Conservation (phyloP, 2,113 vertebrate genomes). For the Coptodon bakossiorum region DNA sequence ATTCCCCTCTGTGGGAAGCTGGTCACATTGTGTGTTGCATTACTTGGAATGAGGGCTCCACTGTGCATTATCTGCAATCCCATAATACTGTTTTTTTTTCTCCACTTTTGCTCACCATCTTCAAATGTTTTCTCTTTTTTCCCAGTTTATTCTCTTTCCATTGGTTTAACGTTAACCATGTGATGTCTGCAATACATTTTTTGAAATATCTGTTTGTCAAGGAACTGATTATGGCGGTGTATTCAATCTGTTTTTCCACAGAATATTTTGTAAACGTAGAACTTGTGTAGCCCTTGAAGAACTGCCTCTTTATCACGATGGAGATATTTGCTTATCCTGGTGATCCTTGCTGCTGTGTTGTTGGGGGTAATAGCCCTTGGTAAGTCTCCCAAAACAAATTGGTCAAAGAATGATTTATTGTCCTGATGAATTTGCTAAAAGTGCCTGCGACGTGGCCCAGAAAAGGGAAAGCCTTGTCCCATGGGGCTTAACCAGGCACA, state of each 20-base stretch:
- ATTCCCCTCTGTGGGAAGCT: slow-evolving; percentile 38
- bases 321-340: not conserved
- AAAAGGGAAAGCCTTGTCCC: not conserved
- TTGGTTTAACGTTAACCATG: not conserved
- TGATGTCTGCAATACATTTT: not conserved
- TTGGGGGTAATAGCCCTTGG: not conserved
- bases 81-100: not conserved
- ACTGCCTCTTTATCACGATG: not conserved
- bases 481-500: not conserved
- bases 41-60: slow-evolving; percentile 32
- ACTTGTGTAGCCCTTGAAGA: not conserved
- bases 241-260: not conserved
- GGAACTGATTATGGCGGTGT: not conserved
- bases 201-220: not conserved
- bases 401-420: not conserved
- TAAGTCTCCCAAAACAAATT: not conserved
- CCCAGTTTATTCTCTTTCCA: not conserved
- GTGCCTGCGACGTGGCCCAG: not conserved
- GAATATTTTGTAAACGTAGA: not conserved
- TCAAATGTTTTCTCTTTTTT: not conserved
- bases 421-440: not conserved
- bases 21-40: slow-evolving; percentile 42
- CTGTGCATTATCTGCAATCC: slow-evolving; percentile 22
- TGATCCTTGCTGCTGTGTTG: not conserved
- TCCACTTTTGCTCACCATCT: not conserved